Percentiles rank a stretch among this genome's conserved stretches.
Evolutionary conservation across 2,888 invertebrate genomes (phyloP).

Genomic region (Callinectes sapidus): DNA sequence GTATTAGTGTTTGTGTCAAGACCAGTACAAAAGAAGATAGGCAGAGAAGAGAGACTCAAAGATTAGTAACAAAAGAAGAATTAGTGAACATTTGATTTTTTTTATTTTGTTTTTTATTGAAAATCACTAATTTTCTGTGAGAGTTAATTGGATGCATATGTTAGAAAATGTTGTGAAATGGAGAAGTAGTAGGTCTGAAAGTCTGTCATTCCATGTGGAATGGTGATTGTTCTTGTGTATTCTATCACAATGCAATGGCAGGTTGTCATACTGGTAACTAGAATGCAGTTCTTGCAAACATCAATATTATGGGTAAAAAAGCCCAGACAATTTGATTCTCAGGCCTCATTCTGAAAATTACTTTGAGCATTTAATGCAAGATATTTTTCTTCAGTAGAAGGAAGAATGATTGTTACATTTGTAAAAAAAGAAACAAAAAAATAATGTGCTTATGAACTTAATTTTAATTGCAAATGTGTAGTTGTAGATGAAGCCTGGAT

Average conservation of each 20-base stretch:
- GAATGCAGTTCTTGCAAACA: slow-evolving; percentile 10
- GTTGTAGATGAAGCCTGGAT: slow-evolving; percentile 8
- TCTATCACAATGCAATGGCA: neutral
- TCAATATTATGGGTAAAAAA: neutral
- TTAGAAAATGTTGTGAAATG: neutral
- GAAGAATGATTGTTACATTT: neutral
- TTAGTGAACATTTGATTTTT: neutral
- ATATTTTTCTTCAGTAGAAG: slow-evolving; percentile 10
- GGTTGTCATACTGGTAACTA: neutral
- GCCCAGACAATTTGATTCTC: neutral
- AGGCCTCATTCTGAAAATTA: slow-evolving; percentile 11
- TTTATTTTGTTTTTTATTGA: neutral
- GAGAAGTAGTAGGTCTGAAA: neutral
- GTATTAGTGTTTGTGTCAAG: neutral
- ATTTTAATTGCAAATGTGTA: neutral
- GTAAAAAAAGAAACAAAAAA: neutral
- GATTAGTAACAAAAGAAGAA: too few relatives aligned
- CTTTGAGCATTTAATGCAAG: slow-evolving; percentile 10
- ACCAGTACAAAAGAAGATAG: neutral
- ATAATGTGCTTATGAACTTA: slow-evolving; percentile 10
- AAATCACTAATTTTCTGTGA: neutral
- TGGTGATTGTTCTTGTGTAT: neutral
- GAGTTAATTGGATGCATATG: neutral
- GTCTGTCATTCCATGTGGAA: neutral
- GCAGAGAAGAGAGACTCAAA: neutral